Percentiles rank a stretch among this genome's conserved stretches.
Evolutionary conservation across 1,140 invertebrate species (phyloP).

Genomic region (Dolichoris vasculosae): DNA sequence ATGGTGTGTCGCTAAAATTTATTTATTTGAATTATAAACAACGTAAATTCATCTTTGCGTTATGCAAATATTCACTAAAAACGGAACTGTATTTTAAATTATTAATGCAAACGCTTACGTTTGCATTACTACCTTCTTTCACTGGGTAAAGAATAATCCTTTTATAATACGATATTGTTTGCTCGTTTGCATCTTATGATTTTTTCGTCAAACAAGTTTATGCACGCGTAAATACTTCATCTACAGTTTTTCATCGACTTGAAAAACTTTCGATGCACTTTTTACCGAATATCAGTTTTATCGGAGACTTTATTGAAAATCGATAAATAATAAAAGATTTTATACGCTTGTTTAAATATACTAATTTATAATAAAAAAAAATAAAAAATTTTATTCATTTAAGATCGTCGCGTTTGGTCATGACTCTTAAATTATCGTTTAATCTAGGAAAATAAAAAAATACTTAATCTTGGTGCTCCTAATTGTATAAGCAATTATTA

Average conservation of each 20-base stretch:
- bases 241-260: background rate
- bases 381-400: background rate
- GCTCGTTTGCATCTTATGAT: slow-evolving; percentile 3
- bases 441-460: background rate
- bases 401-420: background rate
- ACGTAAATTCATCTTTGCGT: too few relatives aligned
- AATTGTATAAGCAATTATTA: too few relatives aligned
- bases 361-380: background rate
- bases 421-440: background rate
- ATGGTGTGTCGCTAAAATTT: background rate
- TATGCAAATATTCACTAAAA: too few relatives aligned
- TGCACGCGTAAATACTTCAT: background rate
- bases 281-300: background rate
- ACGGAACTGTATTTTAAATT: background rate
- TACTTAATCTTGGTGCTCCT: too few relatives aligned
- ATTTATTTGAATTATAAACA: background rate
- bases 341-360: background rate
- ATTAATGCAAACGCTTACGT: background rate
- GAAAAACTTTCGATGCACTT: background rate
- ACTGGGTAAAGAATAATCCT: background rate
- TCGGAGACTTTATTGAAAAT: background rate
- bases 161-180: background rate
- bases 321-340: background rate
- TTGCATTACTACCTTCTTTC: background rate
- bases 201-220: background rate